phyloP scores from a whole-genome alignment of 2,888 invertebrate species.

The Stenotaenia linearis region DNA sequence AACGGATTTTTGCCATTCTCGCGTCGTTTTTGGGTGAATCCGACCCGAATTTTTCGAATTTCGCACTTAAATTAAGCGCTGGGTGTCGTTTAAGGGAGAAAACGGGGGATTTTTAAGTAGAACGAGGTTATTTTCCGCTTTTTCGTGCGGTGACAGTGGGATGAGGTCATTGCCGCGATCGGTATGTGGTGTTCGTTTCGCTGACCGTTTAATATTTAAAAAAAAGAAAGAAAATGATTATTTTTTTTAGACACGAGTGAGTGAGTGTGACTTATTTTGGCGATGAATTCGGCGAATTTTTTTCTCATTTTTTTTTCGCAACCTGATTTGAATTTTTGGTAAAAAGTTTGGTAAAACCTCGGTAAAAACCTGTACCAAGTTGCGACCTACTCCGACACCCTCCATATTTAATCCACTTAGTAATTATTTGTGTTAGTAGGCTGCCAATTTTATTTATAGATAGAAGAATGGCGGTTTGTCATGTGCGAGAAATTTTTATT shows the following conservation, averaged over 20 bases:
- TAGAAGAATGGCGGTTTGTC: not conserved
- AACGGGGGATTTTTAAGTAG: too few species aligned
- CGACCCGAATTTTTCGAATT: too few species aligned
- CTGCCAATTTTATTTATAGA: not conserved
- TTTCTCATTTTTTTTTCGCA: not conserved
- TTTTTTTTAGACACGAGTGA: not conserved
- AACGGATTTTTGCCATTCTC: not conserved
- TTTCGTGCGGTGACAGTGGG: not conserved
- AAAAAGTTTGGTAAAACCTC: too few species aligned
- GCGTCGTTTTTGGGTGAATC: not conserved
- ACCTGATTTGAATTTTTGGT: not conserved
- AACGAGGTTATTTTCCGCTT: not conserved
- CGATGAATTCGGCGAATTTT: not conserved
- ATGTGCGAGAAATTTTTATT: not conserved
- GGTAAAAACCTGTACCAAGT: not conserved
- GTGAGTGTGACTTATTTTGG: not conserved
- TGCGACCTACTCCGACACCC: not conserved
- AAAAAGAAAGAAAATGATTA: too few species aligned
- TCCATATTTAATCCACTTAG: not conserved
- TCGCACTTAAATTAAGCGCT: too few species aligned
- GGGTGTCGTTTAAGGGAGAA: too few species aligned
- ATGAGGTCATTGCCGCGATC: not conserved
- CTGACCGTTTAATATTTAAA: not conserved
- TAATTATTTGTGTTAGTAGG: conserved; percentile 5
- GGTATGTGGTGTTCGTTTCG: not conserved